These are phyloP conservation scores for Calycopis cecrops DNA, from an alignment of 1,140 invertebrate species.

Conservation along the genomic window DNA sequence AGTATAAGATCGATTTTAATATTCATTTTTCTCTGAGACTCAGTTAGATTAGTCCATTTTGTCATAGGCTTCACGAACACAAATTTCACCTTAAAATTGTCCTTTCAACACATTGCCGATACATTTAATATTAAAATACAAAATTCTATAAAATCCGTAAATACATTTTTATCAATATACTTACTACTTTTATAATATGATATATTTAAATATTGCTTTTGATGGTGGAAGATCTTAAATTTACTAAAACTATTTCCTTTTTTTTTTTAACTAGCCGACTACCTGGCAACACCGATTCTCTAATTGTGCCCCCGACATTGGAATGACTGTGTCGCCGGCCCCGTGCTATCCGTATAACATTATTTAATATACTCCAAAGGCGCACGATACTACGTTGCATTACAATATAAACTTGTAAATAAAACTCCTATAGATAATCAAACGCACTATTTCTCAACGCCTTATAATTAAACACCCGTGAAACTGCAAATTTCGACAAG, in stretches of 20 bases:
- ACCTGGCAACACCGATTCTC: constrained; percentile 25
- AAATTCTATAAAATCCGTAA: constrained; percentile 22
- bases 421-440: constrained; percentile 68
- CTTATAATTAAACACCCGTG: constrained; percentile 53
- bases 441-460: constrained; percentile 49
- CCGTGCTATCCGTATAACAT: constrained; percentile 39
- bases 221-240: constrained; percentile 38
- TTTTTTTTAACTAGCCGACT: not conserved
- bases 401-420: constrained; percentile 72
- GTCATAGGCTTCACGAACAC: no score
- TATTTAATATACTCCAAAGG: constrained; percentile 42
- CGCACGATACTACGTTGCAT: constrained; percentile 60
- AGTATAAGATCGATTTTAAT: no score
- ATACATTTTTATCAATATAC: constrained; percentile 28
- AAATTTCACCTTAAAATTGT: no score
- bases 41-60: no score
- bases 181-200: constrained; percentile 41
- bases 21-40: no score
- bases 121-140: constrained; percentile 15
- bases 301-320: constrained; percentile 29
- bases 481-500: constrained; percentile 72
- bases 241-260: not conserved
- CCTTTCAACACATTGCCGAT: no score
- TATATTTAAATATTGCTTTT: constrained; percentile 62
- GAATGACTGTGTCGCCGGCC: constrained; percentile 50